phyloP scores from a whole-genome alignment of 2,888 invertebrate species.

The Abrostola triplasia region DNA sequence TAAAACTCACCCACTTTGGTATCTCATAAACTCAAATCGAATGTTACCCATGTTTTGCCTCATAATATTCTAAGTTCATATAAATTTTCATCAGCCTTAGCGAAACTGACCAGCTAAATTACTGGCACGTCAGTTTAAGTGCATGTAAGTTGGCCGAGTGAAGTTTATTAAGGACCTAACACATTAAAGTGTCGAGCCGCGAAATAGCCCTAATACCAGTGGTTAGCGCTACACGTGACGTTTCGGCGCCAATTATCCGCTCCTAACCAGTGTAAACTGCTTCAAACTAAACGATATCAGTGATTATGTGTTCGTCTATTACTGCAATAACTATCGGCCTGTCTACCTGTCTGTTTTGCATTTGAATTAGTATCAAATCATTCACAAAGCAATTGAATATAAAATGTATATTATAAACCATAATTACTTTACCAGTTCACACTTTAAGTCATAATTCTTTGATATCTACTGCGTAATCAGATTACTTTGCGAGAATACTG shows the following conservation, averaged over 20 bases:
- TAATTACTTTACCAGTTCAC: too few relatives aligned
- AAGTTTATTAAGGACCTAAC: slow-evolving; percentile 32
- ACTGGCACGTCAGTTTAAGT: slow-evolving; percentile 16
- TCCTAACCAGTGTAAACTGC: slow-evolving; percentile 27
- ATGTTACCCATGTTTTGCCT: too few relatives aligned
- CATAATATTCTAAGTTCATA: too few relatives aligned
- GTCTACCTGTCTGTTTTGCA: not conserved
- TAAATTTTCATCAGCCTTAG: not conserved
- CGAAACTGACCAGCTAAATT: slow-evolving; percentile 12
- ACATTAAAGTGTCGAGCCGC: slow-evolving; percentile 40
- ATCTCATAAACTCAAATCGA: too few relatives aligned
- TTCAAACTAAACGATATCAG: slow-evolving; percentile 22
- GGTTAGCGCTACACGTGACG: slow-evolving; percentile 33
- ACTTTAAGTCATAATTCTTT: too few relatives aligned
- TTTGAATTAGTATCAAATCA: not conserved
- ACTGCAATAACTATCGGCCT: not conserved
- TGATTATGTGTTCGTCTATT: slow-evolving; percentile 8
- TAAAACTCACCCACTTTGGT: too few relatives aligned
- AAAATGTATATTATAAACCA: too few relatives aligned
- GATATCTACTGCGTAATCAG: too few relatives aligned
- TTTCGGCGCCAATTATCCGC: slow-evolving; percentile 44
- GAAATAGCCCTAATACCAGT: slow-evolving; percentile 40
- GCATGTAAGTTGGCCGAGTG: slow-evolving; percentile 26
- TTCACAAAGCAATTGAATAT: not conserved
- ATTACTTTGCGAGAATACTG: not conserved